phyloP scores from a whole-genome alignment of 2,888 invertebrate species.

The Cyclophora punctaria region DNA sequence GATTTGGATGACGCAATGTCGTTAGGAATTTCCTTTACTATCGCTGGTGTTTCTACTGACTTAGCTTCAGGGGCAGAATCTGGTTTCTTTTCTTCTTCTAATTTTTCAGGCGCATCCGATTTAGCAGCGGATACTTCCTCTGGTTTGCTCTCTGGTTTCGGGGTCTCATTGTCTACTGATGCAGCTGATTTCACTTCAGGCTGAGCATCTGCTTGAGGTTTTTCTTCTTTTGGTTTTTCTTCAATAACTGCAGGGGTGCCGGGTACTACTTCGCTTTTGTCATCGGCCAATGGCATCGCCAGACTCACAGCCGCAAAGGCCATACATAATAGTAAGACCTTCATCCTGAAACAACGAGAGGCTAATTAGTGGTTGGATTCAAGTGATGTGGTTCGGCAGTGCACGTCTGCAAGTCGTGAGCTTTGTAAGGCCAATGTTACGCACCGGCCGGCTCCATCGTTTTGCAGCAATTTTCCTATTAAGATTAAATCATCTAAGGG shows the following conservation, averaged over 20 bases:
- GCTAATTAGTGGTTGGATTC: slow-evolving; percentile 45
- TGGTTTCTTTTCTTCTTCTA: slow-evolving; percentile 30
- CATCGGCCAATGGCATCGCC: slow-evolving; percentile 78
- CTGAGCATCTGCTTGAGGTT: slow-evolving; percentile 30
- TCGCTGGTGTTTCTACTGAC: slow-evolving; percentile 30
- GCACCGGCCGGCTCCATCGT: slow-evolving; percentile 43
- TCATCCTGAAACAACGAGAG: slow-evolving; percentile 75
- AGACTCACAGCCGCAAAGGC: slow-evolving; percentile 73
- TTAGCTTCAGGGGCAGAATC: slow-evolving; percentile 24
- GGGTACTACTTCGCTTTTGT: slow-evolving; percentile 35
- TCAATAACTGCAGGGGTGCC: slow-evolving; percentile 23
- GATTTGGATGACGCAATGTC: slow-evolving; percentile 22
- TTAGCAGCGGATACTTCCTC: slow-evolving; percentile 26
- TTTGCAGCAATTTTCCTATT: slow-evolving; percentile 68
- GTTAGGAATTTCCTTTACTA: slow-evolving; percentile 40
- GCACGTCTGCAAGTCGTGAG: slow-evolving; percentile 60
- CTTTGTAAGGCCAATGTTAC: slow-evolving; percentile 72
- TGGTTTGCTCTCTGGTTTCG: slow-evolving; percentile 25
- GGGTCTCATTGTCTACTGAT: slow-evolving; percentile 18
- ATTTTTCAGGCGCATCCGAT: slow-evolving; percentile 34
- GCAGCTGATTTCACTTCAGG: slow-evolving; percentile 25
- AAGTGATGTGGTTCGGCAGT: slow-evolving; percentile 35
- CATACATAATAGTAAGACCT: slow-evolving; percentile 76
- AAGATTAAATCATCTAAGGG: slow-evolving; percentile 63
- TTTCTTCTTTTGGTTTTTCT: slow-evolving; percentile 25